Evolutionary conservation across 2,797 vertebrate species (phyloP).

Genomic region (Gymnothorax javanicus): DNA sequence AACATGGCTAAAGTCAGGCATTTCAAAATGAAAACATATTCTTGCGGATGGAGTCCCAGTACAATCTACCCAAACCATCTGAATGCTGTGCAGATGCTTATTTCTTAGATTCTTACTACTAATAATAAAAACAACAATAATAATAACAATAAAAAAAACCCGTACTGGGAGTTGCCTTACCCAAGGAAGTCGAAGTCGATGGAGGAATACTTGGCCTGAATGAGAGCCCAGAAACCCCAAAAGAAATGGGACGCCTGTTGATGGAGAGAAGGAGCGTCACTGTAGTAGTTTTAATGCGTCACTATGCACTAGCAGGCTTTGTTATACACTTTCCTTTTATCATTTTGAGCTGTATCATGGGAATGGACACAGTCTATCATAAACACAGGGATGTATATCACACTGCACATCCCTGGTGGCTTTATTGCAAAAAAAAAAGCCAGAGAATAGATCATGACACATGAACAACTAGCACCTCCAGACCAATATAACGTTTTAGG

Average conservation of each 20-base stretch:
- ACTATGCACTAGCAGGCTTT: background rate
- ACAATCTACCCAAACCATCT: no score
- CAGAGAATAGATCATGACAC: background rate
- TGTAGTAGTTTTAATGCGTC: background rate
- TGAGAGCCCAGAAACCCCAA: slow-evolving; percentile 96
- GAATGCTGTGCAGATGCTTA: no score
- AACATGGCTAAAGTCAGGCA: no score
- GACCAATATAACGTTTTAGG: background rate
- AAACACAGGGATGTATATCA: background rate
- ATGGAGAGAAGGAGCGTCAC: slow-evolving; percentile 37
- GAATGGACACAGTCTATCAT: background rate
- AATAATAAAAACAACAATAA: background rate
- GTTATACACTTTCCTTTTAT: background rate
- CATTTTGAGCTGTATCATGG: background rate
- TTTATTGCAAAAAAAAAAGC: background rate
- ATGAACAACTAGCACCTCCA: background rate
- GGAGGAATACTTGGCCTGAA: slow-evolving; percentile 94
- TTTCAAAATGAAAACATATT: no score
- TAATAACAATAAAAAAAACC: background rate
- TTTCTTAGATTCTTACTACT: background rate
- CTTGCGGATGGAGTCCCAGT: no score
- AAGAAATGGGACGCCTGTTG: slow-evolving; percentile 93
- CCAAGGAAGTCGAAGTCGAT: slow-evolving; percentile 95
- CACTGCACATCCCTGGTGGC: background rate
- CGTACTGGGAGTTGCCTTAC: slow-evolving; percentile 67